phyloP scores from a whole-genome alignment of 1,140 invertebrate genomes.

The Bombus waltoni region DNA sequence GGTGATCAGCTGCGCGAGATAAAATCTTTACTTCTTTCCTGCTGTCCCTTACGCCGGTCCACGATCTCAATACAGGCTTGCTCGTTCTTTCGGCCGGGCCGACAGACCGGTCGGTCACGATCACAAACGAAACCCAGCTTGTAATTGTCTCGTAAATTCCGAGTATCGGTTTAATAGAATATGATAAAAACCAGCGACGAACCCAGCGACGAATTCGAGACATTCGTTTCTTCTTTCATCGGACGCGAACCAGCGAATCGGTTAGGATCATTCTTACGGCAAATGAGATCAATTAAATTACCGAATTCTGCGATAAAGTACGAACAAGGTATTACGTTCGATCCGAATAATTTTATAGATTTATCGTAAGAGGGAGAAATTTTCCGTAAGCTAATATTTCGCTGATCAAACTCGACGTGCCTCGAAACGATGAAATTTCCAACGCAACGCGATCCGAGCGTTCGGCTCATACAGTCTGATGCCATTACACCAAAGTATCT shows the following conservation, averaged over 20 bases:
- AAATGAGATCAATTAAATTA: background rate
- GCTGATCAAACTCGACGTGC: no score
- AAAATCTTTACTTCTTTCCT: slow-evolving; percentile 67
- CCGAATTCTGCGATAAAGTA: no score
- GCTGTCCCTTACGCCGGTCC: slow-evolving; percentile 47
- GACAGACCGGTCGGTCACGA: slow-evolving; percentile 49
- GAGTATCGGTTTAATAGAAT: slow-evolving; percentile 54
- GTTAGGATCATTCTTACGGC: no score
- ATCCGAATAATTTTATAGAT: no score
- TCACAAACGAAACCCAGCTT: slow-evolving; percentile 46
- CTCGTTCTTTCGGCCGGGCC: slow-evolving; percentile 24
- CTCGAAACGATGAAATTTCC: background rate
- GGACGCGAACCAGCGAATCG: no score
- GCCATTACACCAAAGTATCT: background rate
- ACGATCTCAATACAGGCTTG: slow-evolving; percentile 60
- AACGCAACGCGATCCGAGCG: background rate
- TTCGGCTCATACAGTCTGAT: background rate
- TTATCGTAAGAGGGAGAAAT: no score
- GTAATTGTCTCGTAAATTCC: slow-evolving; percentile 56
- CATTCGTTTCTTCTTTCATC: background rate
- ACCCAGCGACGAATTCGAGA: slow-evolving; percentile 9
- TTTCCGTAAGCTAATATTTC: background rate
- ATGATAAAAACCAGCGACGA: slow-evolving; percentile 29
- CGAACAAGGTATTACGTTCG: no score
- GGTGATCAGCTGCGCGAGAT: slow-evolving; percentile 61